Percentiles rank a stretch among this genome's conserved stretches.
These are phyloP conservation scores for Heterodera carotae DNA, from an alignment of 1,140 invertebrate genomes.

Conservation along the genomic window DNA sequence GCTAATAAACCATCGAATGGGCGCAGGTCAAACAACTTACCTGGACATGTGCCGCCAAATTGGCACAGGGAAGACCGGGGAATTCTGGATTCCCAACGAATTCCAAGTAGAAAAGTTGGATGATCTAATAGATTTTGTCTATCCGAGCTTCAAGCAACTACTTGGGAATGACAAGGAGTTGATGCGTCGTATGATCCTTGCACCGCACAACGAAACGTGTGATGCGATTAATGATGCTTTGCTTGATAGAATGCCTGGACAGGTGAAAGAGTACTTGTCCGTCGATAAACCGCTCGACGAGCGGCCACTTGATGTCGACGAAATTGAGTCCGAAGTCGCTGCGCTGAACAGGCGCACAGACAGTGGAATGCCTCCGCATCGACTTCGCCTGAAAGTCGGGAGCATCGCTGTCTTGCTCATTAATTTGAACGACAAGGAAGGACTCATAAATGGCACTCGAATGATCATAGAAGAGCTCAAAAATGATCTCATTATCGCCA, in stretches of 20 bases:
- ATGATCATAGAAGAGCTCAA: slow-evolving; percentile 16
- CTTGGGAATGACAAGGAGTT: neutral
- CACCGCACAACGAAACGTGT: neutral
- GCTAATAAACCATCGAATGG: too few relatives aligned
- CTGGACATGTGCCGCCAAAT: too few relatives aligned
- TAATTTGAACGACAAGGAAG: slow-evolving; percentile 8
- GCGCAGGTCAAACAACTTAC: too few relatives aligned
- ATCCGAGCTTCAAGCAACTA: neutral
- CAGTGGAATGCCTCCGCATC: slow-evolving; percentile 20
- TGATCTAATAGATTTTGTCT: too few relatives aligned
- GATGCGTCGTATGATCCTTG: neutral
- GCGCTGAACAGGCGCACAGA: slow-evolving; percentile 1
- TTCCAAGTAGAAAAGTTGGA: too few relatives aligned
- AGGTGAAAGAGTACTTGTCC: neutral
- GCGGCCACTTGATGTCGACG: slow-evolving; percentile 16
- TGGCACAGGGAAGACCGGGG: too few relatives aligned
- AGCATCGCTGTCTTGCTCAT: slow-evolving; percentile 16
- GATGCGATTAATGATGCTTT: slow-evolving; percentile 2
- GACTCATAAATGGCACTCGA: slow-evolving; percentile 27
- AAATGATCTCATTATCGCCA: neutral
- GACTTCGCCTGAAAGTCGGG: slow-evolving; percentile 18
- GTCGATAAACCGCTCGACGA: neutral
- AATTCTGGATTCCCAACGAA: too few relatives aligned
- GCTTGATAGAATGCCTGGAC: neutral
- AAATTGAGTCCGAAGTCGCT: too few relatives aligned